Evolutionary conservation across 2,797 vertebrate genomes (phyloP).

Genomic region (Cynodonichthys magdalenae): DNA sequence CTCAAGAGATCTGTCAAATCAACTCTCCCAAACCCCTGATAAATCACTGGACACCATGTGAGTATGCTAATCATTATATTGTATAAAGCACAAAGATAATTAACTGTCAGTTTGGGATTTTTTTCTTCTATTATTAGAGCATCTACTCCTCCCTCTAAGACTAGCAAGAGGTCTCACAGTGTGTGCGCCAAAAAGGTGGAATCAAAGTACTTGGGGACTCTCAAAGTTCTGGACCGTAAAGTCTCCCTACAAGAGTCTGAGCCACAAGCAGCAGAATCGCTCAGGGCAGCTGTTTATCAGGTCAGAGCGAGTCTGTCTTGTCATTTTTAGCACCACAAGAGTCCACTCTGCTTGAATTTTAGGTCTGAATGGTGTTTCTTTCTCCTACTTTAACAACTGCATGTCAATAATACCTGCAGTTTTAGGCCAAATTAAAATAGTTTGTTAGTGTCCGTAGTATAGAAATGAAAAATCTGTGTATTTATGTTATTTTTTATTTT

Average conservation of each 20-base stretch:
- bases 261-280: slow-evolving; percentile 79
- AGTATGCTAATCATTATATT: slow-evolving; percentile 21
- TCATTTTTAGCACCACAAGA: neutral
- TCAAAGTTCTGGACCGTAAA: slow-evolving; percentile 87
- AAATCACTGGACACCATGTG: slow-evolving; percentile 63
- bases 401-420: too few species aligned
- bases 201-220: slow-evolving; percentile 87
- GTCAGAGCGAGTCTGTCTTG: slow-evolving; percentile 67
- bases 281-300: slow-evolving; percentile 92
- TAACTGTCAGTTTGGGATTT: neutral
- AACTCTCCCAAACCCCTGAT: slow-evolving; percentile 34
- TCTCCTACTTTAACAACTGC: too few species aligned
- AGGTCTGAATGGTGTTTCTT: neutral
- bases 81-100: neutral
- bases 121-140: slow-evolving; percentile 67
- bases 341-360: neutral
- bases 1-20: slow-evolving; percentile 31
- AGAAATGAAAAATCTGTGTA: too few species aligned
- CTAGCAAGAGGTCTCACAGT: slow-evolving; percentile 70
- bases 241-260: slow-evolving; percentile 70
- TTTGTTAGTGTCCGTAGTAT: too few species aligned
- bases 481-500: neutral
- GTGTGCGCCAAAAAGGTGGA: slow-evolving; percentile 60
- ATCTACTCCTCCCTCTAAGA: slow-evolving; percentile 61
- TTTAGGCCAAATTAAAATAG: too few species aligned